phyloP scores from a whole-genome alignment of 2,113 vertebrate genomes.

The Cnemophilus loriae region DNA sequence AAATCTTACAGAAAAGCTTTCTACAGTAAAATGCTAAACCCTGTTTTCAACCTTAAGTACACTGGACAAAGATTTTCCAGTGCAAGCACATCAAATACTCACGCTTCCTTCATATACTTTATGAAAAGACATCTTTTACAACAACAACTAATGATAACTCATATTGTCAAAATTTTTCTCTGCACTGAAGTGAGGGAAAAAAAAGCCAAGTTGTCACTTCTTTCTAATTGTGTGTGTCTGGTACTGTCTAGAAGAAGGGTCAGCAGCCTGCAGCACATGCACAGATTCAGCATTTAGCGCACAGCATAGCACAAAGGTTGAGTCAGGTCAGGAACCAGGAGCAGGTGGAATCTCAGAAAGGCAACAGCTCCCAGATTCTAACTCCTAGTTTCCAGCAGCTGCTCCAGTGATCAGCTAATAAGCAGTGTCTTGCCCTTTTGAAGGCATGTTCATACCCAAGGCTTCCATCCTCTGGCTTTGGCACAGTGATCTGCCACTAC shows the following conservation, averaged over 20 bases:
- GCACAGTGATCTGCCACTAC: background rate
- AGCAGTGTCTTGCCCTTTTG: background rate
- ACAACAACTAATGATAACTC: background rate
- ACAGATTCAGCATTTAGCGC: background rate
- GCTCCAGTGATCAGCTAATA: background rate
- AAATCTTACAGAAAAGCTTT: background rate
- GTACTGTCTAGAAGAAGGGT: background rate
- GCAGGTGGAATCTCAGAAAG: background rate
- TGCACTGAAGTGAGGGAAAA: background rate
- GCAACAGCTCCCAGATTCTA: background rate
- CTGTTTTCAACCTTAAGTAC: background rate
- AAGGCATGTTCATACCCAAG: rapidly evolving
- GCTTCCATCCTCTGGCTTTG: background rate
- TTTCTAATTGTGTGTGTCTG: background rate
- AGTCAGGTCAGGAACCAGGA: background rate
- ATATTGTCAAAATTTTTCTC: background rate
- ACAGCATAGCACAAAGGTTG: background rate
- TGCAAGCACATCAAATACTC: background rate
- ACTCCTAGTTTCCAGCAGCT: background rate
- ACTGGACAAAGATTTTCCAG: background rate
- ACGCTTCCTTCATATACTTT: background rate
- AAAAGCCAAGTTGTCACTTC: background rate
- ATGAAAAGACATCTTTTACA: background rate
- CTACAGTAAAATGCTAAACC: background rate
- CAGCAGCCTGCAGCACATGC: background rate